phyloP scores from a whole-genome alignment of 2,888 invertebrate species.

The Polyommatus icarus region DNA sequence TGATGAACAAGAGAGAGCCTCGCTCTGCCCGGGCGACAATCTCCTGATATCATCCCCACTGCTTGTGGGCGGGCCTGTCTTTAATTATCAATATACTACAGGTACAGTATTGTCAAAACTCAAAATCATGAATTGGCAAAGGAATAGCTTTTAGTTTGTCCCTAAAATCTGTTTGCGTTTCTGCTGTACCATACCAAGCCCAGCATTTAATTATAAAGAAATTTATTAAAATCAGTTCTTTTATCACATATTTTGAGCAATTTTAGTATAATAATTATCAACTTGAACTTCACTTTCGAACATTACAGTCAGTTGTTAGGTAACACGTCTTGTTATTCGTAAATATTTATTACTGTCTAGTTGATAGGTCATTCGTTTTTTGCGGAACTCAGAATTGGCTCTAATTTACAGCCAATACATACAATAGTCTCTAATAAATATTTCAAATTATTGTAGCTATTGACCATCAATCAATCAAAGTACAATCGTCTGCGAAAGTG shows the following conservation, averaged over 20 bases:
- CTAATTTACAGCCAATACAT: slow-evolving; percentile 15
- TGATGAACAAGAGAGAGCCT: too few species aligned
- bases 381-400: not conserved
- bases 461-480: not conserved
- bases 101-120: too few species aligned
- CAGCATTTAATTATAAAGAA: not conserved
- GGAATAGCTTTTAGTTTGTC: too few species aligned
- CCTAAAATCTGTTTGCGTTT: too few species aligned
- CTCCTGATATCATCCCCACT: too few species aligned
- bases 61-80: too few species aligned
- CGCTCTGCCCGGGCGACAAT: too few species aligned
- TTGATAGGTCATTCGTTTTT: slow-evolving; percentile 4
- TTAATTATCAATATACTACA: too few species aligned
- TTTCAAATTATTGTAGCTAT: not conserved
- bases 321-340: not conserved
- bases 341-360: not conserved
- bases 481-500: slow-evolving; percentile 10
- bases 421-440: not conserved
- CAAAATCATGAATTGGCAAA: too few species aligned
- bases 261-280: not conserved
- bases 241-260: not conserved
- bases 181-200: not conserved
- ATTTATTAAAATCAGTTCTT: not conserved
- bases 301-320: not conserved
- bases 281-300: not conserved